phyloP scores from a whole-genome alignment of 2,797 vertebrate genomes.

The Anguilla anguilla region DNA sequence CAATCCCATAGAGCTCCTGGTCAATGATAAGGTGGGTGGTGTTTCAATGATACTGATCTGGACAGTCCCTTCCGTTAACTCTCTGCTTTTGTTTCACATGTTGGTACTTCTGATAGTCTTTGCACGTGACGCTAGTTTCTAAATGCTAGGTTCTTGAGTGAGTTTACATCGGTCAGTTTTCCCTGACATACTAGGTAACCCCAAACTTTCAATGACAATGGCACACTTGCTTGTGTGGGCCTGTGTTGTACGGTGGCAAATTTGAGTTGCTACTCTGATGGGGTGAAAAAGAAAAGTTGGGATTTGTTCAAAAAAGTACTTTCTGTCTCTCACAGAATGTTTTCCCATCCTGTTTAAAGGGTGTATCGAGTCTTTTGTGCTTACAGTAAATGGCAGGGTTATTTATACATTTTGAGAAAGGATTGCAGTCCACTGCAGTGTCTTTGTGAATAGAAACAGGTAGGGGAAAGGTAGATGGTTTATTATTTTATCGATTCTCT shows the following conservation, averaged over 20 bases:
- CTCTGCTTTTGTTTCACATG: background rate
- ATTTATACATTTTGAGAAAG: background rate
- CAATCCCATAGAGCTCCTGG: conserved; percentile 84
- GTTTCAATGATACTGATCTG: background rate
- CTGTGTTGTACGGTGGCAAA: background rate
- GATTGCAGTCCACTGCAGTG: background rate
- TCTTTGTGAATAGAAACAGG: background rate
- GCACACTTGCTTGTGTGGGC: background rate
- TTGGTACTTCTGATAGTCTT: background rate
- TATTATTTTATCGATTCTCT: background rate
- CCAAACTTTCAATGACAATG: background rate
- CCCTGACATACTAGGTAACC: background rate
- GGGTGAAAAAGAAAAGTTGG: background rate
- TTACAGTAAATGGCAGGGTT: background rate
- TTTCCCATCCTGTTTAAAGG: background rate
- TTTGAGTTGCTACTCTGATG: background rate
- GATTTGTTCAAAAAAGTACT: background rate
- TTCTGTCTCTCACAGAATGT: background rate
- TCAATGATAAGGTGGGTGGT: conserved; percentile 83
- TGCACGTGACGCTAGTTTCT: background rate
- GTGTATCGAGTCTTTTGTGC: background rate
- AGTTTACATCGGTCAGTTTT: background rate
- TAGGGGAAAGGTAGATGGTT: background rate
- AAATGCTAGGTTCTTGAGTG: background rate
- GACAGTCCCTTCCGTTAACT: background rate